Conservation (phyloP, 2,797 vertebrate genomes). For the Hydrolagus colliei region DNA sequence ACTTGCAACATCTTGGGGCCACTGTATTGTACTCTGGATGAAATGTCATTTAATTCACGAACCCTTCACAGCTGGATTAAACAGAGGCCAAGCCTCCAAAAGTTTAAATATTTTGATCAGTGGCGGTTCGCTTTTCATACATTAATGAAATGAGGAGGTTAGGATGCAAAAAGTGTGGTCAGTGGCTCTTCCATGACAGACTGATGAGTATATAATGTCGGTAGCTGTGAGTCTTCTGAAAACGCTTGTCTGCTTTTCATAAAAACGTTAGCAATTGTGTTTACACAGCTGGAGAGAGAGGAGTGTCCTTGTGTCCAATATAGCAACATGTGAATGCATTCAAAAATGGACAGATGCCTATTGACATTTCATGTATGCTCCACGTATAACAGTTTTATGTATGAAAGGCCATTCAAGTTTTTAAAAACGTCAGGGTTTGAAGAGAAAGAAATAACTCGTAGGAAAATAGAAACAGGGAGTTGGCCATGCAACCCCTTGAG, state of each 20-base stretch:
- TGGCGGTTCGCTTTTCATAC: too few species aligned
- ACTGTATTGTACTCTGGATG: too few species aligned
- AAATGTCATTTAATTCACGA: too few species aligned
- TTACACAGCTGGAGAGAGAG: not conserved
- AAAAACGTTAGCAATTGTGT: not conserved
- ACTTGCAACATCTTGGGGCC: too few species aligned
- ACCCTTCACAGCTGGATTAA: too few species aligned
- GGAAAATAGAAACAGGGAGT: too few species aligned
- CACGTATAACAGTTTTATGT: not conserved
- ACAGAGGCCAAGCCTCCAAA: too few species aligned
- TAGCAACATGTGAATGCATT: not conserved
- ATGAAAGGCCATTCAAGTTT: not conserved
- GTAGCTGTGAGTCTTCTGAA: not conserved
- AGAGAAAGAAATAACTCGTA: too few species aligned
- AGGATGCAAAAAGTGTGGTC: not conserved
- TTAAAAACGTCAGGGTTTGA: too few species aligned
- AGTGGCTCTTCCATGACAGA: not conserved
- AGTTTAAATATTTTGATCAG: too few species aligned
- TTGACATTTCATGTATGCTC: not conserved
- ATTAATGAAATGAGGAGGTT: not conserved
- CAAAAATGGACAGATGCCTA: not conserved
- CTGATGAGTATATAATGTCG: not conserved
- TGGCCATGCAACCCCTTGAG: too few species aligned
- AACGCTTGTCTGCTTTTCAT: not conserved
- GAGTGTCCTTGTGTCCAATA: not conserved